Base-by-base conservation (phyloP, 2,113 vertebrate genomes). In the Corapipo altera region DNA sequence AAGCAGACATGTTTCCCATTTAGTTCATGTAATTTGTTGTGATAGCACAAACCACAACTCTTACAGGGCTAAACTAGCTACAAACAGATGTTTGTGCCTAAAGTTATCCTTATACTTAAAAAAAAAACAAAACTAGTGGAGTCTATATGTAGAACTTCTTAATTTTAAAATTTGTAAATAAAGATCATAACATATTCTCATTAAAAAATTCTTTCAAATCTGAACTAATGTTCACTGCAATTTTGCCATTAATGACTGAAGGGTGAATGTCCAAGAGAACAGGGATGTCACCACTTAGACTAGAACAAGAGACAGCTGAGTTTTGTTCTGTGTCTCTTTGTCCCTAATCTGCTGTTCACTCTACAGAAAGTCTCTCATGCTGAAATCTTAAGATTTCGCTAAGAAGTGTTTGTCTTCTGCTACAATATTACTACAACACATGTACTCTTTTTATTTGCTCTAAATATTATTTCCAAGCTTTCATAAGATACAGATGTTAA, bases 401-500 rank as follows among this genome's bases (percentile, higher is more conserved):
- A 71, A 91, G 67, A 61, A 89, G 76, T 27, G 33, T 87, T 97
- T 94, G 58, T 80, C 65, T 93, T 75, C 74, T 76, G 78, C 70
- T 76, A 11, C 44, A 64, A 55, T 92, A 66, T 71, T 81, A 79
- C 85, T 89, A 41, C 62, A 91, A 77, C 14, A 64, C 46, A 77
- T 12, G 30, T 23, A 54, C 28, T 83, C 49, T 77, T 85, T 92
- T 88, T 46, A 72, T 95, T 90, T 80, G 49, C 62, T 52, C 54
- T 93, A 64, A 83, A 54, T 74, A 70, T 82, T 82, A 74, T 59
- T 95, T 73, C 81, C 48, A 46, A 86, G 54, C 28, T 82, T 91
- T 96, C 94, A 96, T 79, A 86, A 39, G 74, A 89, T 46, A 69
- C 92, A 97, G 95, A 96, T 97, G 93, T 87, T 93, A 91, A 70